Evolutionary conservation across 2,113 vertebrate species (phyloP).

Genomic region (Nothocercus julius): DNA sequence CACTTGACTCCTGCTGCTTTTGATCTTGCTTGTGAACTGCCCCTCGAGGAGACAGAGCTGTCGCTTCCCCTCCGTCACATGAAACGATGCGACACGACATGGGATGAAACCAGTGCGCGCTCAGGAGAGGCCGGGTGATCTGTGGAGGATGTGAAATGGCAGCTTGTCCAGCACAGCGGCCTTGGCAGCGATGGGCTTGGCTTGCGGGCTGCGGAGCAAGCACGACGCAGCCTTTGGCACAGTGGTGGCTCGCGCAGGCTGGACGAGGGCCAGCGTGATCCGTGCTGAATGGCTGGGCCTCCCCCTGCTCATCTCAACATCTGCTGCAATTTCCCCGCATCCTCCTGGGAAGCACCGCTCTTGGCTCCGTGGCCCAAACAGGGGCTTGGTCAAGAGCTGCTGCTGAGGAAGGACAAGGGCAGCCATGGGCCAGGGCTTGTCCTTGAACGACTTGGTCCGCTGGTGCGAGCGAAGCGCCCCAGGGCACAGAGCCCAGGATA

Average conservation of each 20-base stretch:
- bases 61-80: rapidly evolving
- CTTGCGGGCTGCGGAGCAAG: background rate
- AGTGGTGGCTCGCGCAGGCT: rapidly evolving
- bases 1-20: rapidly evolving
- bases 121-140: background rate
- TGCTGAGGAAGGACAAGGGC: background rate
- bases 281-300: background rate
- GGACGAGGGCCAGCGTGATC: background rate
- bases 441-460: background rate
- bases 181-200: background rate
- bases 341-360: background rate
- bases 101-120: background rate
- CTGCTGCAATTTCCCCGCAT: background rate
- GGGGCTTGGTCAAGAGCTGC: background rate
- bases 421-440: background rate
- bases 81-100: background rate
- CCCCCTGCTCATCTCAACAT: background rate
- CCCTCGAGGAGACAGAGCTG: background rate
- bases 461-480: background rate
- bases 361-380: background rate
- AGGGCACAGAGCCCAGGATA: background rate
- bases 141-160: background rate
- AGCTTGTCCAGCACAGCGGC: background rate
- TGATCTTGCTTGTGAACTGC: background rate
- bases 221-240: background rate